Evolutionary conservation across 2,888 invertebrate species (phyloP).

Genomic region (Odontomyia ornata): DNA sequence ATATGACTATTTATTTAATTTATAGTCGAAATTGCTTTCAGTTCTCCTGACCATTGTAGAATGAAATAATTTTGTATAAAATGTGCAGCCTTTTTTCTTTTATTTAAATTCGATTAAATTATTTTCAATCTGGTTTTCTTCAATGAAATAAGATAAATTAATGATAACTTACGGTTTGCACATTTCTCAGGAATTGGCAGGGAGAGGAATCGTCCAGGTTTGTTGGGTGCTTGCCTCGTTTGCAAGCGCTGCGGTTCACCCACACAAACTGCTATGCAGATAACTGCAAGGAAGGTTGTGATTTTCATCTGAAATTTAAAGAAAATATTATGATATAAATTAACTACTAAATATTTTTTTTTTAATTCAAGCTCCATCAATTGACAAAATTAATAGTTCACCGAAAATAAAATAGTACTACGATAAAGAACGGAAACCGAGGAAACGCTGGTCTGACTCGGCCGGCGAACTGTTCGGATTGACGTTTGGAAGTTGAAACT

Average conservation of each 20-base stretch:
- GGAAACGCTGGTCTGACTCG: too few species aligned
- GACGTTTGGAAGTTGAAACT: too few species aligned
- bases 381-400: too few species aligned
- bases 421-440: too few species aligned
- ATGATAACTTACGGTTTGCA: conserved; percentile 79
- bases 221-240: conserved; percentile 72
- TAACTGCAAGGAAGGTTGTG: conserved; percentile 70
- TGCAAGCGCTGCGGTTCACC: conserved; percentile 69
- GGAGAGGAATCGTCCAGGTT: conserved; percentile 85
- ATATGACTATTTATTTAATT: too few species aligned
- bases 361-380: not conserved
- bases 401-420: too few species aligned
- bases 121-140: not conserved
- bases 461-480: too few species aligned
- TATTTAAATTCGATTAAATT: not conserved
- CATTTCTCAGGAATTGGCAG: conserved; percentile 85
- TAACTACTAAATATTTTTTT: not conserved
- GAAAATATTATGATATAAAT: conserved; percentile 33
- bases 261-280: conserved; percentile 68
- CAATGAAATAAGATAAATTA: conserved; percentile 3
- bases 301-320: conserved; percentile 73
- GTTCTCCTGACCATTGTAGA: too few species aligned
- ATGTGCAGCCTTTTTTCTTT: too few species aligned
- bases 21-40: too few species aligned
- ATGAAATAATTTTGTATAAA: too few species aligned